phyloP scores from a whole-genome alignment of 2,888 invertebrate species.

The Andrena chrysosceles region DNA sequence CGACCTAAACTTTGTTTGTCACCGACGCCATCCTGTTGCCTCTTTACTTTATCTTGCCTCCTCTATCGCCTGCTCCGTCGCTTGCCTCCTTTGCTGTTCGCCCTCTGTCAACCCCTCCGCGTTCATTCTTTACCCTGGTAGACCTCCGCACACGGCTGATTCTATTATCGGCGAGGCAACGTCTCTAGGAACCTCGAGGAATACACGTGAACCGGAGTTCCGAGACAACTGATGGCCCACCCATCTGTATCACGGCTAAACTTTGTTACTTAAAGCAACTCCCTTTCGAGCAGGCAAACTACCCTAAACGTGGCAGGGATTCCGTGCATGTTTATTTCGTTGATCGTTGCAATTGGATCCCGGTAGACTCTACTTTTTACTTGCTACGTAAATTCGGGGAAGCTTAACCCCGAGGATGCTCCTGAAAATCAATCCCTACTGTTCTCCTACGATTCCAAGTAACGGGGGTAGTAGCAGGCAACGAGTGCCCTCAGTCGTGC shows the following conservation, averaged over 20 bases:
- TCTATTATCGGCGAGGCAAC: conserved; percentile 76
- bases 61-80: conserved; percentile 49
- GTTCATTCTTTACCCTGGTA: conserved; percentile 37
- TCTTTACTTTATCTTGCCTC: conserved; percentile 77
- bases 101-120: conserved; percentile 9
- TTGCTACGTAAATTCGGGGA: neutral
- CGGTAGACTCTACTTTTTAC: neutral
- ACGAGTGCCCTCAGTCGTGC: no score
- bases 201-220: conserved; percentile 72
- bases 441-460: neutral
- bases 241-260: conserved; percentile 28
- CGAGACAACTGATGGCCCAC: conserved; percentile 61
- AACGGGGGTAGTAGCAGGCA: no score
- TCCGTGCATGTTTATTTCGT: neutral
- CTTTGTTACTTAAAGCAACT: conserved; percentile 50
- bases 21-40: conserved; percentile 78
- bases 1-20: conserved; percentile 82
- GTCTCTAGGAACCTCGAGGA: conserved; percentile 68
- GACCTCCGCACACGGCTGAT: conserved; percentile 67
- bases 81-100: conserved; percentile 11
- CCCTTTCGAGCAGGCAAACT: conserved; percentile 12
- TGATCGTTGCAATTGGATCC: neutral
- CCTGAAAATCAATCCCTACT: neutral
- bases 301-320: conserved; percentile 16
- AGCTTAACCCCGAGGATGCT: neutral